Base-by-base conservation (phyloP, 2,888 invertebrate species). In the Lepidocyrtoides sp. region DNA sequence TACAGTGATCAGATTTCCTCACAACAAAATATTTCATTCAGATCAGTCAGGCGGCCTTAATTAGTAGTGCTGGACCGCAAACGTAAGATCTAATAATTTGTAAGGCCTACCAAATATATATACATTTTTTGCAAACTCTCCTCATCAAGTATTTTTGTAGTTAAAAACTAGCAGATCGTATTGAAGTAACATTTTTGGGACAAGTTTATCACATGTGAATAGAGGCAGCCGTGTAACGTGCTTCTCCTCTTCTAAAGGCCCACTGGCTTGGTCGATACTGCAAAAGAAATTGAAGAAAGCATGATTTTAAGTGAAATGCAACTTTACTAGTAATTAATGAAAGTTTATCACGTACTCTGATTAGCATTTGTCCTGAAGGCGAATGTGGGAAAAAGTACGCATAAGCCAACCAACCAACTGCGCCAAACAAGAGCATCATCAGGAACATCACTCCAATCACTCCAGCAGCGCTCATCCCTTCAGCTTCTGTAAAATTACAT, bases 341-440 rank as follows among this genome's bases (percentile, higher is more conserved):
- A n/a, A n/a, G n/a, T n/a, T 26, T 44, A 44, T n/a, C 20, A 54
- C 54, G 96, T 95, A 99, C 99, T 97, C 98, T 98, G 95, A 99
- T 99, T 84, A 99, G 96, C 95, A 99, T 96, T 95, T 99, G 99
- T 92, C 99, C 99, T 94, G 99, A 98, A 81, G 98, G 97, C 5
- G 98, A 98, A 95, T 99, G 99, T 0, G 99, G 99, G 96, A 99
- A 98, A 95, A 98, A 97, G 96, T 99, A 99, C 3, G 99, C 99
- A 95, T 99, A 99, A 20, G 97, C 95, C 20, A 97, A 95, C 99
- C 99, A 99, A 8, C 97, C 96, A 32, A 96, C 96, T n/a, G 97
- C 94, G 41, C 96, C 96, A 84, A 96, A 96, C 10, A 98, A 95
- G 69, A 98, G 95, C 0, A 97, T 96, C 84, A 98, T 95, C 32